Conservation (phyloP, 2,888 invertebrate genomes). For the Conomelus anceps region DNA sequence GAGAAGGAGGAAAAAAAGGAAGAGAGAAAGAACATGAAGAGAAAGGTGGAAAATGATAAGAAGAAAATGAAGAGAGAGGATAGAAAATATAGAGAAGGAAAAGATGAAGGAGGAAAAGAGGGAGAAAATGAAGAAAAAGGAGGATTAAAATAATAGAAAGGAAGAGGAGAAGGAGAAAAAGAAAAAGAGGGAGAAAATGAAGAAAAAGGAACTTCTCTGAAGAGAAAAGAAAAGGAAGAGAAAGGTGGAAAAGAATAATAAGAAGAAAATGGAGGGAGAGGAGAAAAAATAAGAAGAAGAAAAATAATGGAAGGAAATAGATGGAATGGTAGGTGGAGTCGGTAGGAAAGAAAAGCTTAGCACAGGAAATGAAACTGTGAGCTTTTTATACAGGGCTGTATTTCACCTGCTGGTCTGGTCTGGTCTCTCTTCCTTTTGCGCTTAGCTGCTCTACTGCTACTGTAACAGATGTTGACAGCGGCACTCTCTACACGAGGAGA, state of each 20-base stretch:
- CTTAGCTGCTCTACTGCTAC: not conserved
- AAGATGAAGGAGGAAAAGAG: not conserved
- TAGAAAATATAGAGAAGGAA: not conserved
- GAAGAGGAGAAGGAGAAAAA: not conserved
- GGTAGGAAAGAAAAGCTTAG: conserved; percentile 37
- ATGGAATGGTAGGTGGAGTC: conserved; percentile 38
- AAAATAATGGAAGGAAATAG: conserved; percentile 41
- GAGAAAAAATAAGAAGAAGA: conserved; percentile 42
- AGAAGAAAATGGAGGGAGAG: conserved; percentile 41
- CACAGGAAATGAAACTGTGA: conserved; percentile 31
- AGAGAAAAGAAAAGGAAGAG: conserved; percentile 39
- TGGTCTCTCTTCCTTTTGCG: not conserved
- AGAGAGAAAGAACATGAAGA: not conserved
- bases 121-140: not conserved
- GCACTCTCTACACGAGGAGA: not conserved
- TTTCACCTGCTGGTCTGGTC: conserved; percentile 17
- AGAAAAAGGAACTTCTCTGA: too few species aligned
- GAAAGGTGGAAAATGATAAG: not conserved
- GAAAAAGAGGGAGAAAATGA: not conserved
- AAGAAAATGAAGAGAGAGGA: not conserved
- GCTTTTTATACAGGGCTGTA: conserved; percentile 39
- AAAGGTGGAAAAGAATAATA: conserved; percentile 39
- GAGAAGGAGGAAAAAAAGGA: too few species aligned
- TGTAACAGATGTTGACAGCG: not conserved
- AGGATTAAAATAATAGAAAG: not conserved